A percentile compares a stretch with the other conserved stretches of the same genome.
phyloP scores from a whole-genome alignment of 2,113 vertebrate genomes.

The Limanda limanda region DNA sequence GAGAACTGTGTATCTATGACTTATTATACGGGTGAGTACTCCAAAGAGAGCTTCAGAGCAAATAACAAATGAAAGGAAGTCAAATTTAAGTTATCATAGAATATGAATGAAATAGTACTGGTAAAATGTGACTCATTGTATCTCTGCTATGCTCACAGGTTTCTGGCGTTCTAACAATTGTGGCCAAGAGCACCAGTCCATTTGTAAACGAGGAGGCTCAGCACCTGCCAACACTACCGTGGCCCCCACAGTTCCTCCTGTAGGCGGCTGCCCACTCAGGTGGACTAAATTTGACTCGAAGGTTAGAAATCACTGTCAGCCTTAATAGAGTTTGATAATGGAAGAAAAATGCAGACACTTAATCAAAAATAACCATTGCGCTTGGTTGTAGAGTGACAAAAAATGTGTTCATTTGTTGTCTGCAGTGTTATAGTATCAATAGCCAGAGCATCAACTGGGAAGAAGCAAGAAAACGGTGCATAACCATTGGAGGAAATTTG shows the following conservation, averaged over 20 bases:
- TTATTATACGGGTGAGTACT: constrained; percentile 84
- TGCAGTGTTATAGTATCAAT: constrained; percentile 90
- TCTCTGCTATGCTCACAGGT: constrained; percentile 73
- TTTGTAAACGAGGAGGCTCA: constrained; percentile 88
- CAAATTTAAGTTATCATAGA: neutral
- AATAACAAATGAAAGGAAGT: neutral
- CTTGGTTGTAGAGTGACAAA: neutral
- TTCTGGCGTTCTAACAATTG: constrained; percentile 91
- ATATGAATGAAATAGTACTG: neutral
- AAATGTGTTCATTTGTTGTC: neutral
- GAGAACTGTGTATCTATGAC: constrained; percentile 90
- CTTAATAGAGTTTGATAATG: neutral
- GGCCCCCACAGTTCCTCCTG: constrained; percentile 76
- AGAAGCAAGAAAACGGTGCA: constrained; percentile 84
- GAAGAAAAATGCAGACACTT: neutral
- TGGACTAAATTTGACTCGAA: constrained; percentile 85
- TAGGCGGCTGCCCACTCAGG: constrained; percentile 84
- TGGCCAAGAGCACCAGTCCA: constrained; percentile 83
- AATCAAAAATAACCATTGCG: neutral
- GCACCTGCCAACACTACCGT: constrained; percentile 84
- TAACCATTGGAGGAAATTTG: constrained; percentile 83
- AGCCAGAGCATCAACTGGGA: constrained; percentile 82
- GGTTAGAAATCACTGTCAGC: constrained; percentile 79
- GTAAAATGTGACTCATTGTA: neutral
- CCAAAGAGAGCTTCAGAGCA: rapidly evolving